Conservation (phyloP, 2,797 vertebrate genomes). For the Pantherophis alleghaniensis region DNA sequence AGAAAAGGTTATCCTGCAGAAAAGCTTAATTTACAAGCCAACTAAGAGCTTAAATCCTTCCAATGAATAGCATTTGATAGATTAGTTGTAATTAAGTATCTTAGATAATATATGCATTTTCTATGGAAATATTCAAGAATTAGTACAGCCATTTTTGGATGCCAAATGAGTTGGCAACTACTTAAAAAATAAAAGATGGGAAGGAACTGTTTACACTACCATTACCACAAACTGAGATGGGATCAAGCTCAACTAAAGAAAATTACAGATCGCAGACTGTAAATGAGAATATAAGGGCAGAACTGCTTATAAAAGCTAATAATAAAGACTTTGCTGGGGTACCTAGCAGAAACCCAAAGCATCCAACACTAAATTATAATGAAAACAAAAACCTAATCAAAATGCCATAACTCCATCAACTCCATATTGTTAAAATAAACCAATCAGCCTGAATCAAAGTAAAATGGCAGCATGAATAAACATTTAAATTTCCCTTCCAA, state of each 20-base stretch:
- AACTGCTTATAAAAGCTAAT: not conserved
- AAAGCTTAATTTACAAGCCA: not conserved
- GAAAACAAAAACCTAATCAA: not conserved
- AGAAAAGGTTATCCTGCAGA: not conserved
- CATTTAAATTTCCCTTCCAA: not conserved
- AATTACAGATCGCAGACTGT: not conserved
- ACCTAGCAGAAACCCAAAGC: not conserved
- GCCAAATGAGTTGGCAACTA: not conserved
- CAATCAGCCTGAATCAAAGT: not conserved
- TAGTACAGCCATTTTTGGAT: not conserved
- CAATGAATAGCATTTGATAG: not conserved
- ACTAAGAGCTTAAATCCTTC: not conserved
- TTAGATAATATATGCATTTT: not conserved
- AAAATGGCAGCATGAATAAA: not conserved
- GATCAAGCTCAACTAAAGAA: not conserved
- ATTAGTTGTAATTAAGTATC: not conserved
- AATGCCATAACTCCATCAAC: not conserved
- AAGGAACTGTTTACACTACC: not conserved
- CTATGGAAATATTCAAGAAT: not conserved
- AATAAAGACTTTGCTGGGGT: not conserved
- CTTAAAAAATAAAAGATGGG: not conserved
- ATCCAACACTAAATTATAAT: not conserved
- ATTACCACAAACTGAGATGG: not conserved
- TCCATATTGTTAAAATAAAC: not conserved
- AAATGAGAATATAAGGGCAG: not conserved